A percentile compares a stretch with the other conserved stretches of the same genome.
phyloP scores from a whole-genome alignment of 1,140 invertebrate species.

The Drosophila nigrodunni region DNA sequence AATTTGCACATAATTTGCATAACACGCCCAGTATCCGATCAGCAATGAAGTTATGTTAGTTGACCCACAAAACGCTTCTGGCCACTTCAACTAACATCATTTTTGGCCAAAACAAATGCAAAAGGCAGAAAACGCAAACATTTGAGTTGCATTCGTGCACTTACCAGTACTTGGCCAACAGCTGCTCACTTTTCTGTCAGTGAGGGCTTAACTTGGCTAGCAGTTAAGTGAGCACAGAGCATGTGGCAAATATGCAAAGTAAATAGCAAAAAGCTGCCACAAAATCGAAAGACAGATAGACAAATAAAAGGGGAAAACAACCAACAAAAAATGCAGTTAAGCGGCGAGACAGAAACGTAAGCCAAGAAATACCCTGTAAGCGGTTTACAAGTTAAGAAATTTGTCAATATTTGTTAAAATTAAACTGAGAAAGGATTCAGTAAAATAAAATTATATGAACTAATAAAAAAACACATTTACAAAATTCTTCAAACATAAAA shows the following conservation, averaged over 20 bases:
- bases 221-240: constrained; percentile 32
- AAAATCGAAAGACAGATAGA: constrained; percentile 42
- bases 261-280: constrained; percentile 46
- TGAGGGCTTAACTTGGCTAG: constrained; percentile 28
- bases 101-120: constrained; percentile 9
- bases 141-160: constrained; percentile 30
- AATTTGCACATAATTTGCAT: background rate
- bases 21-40: background rate
- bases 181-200: constrained; percentile 32
- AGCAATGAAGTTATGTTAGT: background rate
- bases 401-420: too few relatives aligned
- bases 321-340: background rate
- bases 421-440: too few relatives aligned
- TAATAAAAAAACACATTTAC: too few relatives aligned
- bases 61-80: background rate
- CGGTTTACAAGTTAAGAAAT: background rate
- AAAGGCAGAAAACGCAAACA: constrained; percentile 37
- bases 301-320: constrained; percentile 19
- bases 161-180: constrained; percentile 27
- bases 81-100: background rate
- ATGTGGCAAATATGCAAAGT: constrained; percentile 53
- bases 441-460: background rate
- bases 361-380: constrained; percentile 1
- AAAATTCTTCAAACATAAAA: too few relatives aligned
- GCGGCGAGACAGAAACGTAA: background rate